Evolutionary conservation across 2,113 vertebrate species (phyloP).

Genomic region (Sylvilagus bachmani): DNA sequence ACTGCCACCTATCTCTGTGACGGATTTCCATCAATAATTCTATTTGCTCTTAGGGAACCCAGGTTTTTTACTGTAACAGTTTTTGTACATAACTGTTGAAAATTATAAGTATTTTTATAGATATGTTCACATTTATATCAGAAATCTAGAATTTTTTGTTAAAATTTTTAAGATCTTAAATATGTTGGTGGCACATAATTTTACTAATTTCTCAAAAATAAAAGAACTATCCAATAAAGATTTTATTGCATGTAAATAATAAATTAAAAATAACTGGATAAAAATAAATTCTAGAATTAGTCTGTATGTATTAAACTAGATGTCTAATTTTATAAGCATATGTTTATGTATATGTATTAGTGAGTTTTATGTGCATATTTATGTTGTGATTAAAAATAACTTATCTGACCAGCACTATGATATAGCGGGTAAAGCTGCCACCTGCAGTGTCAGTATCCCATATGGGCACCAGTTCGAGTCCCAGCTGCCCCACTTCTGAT

Average conservation of each 20-base stretch:
- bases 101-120: neutral
- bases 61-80: neutral
- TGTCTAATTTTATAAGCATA: neutral
- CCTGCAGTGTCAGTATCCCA: no score
- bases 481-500: no score
- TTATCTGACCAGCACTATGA: no score
- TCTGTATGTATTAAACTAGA: neutral
- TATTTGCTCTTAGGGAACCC: neutral
- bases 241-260: neutral
- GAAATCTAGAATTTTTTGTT: neutral
- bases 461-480: no score
- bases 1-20: neutral
- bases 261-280: neutral
- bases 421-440: no score
- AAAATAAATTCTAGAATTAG: neutral
- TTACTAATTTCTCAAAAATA: neutral
- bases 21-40: neutral
- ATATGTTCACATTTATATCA: neutral
- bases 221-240: neutral
- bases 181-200: neutral
- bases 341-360: neutral
- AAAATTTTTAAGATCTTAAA: neutral
- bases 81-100: neutral
- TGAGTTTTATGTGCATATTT: neutral
- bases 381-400: neutral